A percentile compares a stretch with the other conserved stretches of the same genome.
Evolutionary conservation across 2,797 vertebrate species (phyloP).

Genomic region (Poecilia gillii): DNA sequence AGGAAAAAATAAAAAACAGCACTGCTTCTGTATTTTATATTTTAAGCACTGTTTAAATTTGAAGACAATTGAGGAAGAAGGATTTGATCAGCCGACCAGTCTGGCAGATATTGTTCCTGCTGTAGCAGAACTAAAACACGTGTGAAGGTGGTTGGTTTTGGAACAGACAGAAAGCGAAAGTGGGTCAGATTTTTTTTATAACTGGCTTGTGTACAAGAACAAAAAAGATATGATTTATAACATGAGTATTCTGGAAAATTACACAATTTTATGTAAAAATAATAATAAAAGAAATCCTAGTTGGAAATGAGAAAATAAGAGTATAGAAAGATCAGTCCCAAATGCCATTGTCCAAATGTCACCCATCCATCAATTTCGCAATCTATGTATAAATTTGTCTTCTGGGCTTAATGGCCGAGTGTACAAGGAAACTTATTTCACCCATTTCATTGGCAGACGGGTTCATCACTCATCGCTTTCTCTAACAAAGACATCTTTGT

Average conservation of each 20-base stretch:
- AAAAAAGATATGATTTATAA: background rate
- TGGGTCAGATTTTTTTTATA: background rate
- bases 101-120: background rate
- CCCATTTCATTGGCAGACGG: background rate
- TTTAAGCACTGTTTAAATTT: background rate
- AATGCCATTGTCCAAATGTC: background rate
- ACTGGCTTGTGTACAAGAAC: background rate
- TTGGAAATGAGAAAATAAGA: background rate
- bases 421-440: background rate
- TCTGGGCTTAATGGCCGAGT: background rate
- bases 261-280: background rate
- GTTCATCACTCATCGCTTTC: background rate
- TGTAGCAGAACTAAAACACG: conserved; percentile 20
- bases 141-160: conserved; percentile 15
- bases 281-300: background rate
- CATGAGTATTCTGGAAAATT: background rate
- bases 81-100: background rate
- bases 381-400: background rate
- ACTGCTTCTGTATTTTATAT: background rate
- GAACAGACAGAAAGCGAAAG: conserved; percentile 26
- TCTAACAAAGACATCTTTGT: conserved; percentile 21
- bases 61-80: background rate
- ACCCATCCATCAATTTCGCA: background rate
- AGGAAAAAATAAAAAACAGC: background rate
- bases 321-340: background rate